These are phyloP conservation scores for Carduelis carduelis DNA, from an alignment of 2,797 vertebrate genomes.

Conservation along the genomic window DNA sequence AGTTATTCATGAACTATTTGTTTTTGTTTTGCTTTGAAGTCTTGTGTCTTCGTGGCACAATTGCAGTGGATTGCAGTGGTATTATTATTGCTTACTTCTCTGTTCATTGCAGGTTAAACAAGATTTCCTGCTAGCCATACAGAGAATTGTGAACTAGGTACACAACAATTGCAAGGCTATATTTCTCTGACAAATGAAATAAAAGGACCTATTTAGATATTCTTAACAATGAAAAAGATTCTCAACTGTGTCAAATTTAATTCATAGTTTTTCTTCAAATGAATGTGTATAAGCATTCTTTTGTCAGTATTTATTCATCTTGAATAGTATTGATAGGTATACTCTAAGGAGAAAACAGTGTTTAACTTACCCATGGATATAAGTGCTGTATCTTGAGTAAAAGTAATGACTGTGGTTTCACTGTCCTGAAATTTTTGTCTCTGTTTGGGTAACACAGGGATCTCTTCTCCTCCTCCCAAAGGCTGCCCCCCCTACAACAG, in stretches of 20 bases:
- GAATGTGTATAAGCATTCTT: not conserved
- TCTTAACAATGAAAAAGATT: not conserved
- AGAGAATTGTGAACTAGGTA: not conserved
- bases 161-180: not conserved
- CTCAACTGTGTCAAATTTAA: not conserved
- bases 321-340: not conserved
- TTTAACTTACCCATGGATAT: not conserved
- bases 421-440: not conserved
- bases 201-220: not conserved
- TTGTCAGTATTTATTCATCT: not conserved
- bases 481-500: rapidly evolving
- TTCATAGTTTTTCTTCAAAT: not conserved
- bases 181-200: not conserved
- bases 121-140: not conserved
- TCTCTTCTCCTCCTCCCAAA: not conserved
- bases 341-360: not conserved
- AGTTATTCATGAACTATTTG: not conserved
- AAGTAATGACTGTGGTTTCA: not conserved
- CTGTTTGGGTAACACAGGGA: not conserved
- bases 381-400: not conserved
- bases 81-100: not conserved
- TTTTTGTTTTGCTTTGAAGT: not conserved
- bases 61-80: not conserved
- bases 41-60: not conserved
- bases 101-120: not conserved